Evolutionary conservation across 2,113 vertebrate genomes (phyloP).

Genomic region (Arizona elegans): DNA sequence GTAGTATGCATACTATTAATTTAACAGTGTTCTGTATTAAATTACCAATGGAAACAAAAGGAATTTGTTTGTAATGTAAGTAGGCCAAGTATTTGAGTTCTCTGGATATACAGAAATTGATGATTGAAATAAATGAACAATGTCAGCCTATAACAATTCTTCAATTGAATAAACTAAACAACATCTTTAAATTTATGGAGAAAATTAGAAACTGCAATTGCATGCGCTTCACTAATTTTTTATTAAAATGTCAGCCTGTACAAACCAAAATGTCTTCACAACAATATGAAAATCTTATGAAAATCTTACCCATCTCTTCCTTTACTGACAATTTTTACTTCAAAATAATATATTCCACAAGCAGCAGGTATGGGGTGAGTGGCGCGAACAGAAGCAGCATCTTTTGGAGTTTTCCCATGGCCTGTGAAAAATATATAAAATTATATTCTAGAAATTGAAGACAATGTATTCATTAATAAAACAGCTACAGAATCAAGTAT

Average conservation of each 20-base stretch:
- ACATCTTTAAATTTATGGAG: neutral
- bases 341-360: constrained; percentile 98
- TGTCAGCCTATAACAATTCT: neutral
- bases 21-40: neutral
- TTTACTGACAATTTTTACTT: constrained; percentile 99
- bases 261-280: constrained; percentile 6
- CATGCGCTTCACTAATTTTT: neutral
- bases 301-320: constrained; percentile 94
- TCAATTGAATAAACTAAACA: neutral
- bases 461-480: neutral
- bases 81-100: neutral
- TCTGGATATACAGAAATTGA: neutral
- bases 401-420: constrained; percentile 98
- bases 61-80: neutral
- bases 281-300: constrained; percentile 8
- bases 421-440: constrained; percentile 75
- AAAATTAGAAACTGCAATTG: neutral
- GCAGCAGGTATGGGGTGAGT: constrained; percentile 98
- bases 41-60: neutral
- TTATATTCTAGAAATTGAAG: constrained; percentile 28
- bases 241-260: constrained; percentile 2
- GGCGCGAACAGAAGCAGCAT: constrained; percentile 95
- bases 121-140: neutral
- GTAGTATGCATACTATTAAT: neutral
- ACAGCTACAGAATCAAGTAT: neutral